These are phyloP conservation scores for Aphrophora alni DNA, from an alignment of 2,888 invertebrate species.

Conservation along the genomic window DNA sequence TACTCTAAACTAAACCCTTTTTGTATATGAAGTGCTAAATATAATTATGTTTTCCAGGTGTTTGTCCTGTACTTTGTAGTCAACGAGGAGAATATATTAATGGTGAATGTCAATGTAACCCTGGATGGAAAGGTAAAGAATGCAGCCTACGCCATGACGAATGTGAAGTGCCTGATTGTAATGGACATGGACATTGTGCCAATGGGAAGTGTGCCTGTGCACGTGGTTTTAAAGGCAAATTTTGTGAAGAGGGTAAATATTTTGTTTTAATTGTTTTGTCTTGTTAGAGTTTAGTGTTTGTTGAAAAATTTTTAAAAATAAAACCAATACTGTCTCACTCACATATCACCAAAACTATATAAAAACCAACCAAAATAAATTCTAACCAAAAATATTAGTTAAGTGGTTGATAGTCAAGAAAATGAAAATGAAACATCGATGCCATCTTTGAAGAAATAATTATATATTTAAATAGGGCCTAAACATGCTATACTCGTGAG, in stretches of 20 bases:
- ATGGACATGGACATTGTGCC: constrained; percentile 94
- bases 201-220: constrained; percentile 95
- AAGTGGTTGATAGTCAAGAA: too few relatives aligned
- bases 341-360: too few relatives aligned
- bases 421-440: too few relatives aligned
- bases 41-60: constrained; percentile 72
- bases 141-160: constrained; percentile 94
- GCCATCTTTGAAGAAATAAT: too few relatives aligned
- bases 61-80: constrained; percentile 96
- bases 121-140: constrained; percentile 98
- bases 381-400: too few relatives aligned
- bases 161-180: constrained; percentile 96
- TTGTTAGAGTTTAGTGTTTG: constrained; percentile 38
- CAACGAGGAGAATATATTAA: constrained; percentile 96
- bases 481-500: too few relatives aligned
- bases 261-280: constrained; percentile 23
- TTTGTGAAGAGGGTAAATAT: constrained; percentile 82
- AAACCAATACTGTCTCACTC: too few relatives aligned
- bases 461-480: too few relatives aligned
- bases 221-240: constrained; percentile 92
- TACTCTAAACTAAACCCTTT: too few relatives aligned
- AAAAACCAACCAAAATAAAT: too few relatives aligned
- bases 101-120: constrained; percentile 96
- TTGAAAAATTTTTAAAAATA: constrained; percentile 11
- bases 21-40: too few relatives aligned